phyloP scores from a whole-genome alignment of 2,113 vertebrate species.

The Chaetodon auriga region DNA sequence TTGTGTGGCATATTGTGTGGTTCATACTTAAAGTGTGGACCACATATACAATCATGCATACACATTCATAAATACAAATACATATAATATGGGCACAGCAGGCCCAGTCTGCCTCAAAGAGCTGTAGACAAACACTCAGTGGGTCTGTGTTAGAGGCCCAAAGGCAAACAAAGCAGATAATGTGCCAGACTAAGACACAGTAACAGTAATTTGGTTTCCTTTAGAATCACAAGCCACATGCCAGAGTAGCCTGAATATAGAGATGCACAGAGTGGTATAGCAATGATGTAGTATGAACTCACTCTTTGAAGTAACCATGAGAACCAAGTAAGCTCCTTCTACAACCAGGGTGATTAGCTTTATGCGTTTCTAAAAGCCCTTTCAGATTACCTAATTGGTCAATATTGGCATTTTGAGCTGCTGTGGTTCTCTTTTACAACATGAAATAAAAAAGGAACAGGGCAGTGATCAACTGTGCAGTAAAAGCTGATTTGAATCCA shows the following conservation, averaged over 20 bases:
- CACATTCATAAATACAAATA: neutral
- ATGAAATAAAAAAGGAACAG: constrained; percentile 20
- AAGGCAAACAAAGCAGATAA: constrained; percentile 12
- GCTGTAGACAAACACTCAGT: constrained; percentile 21
- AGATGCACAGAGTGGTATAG: neutral
- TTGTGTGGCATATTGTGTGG: neutral
- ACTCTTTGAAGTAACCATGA: constrained; percentile 3
- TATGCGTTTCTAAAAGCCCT: constrained; percentile 19
- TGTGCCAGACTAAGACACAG: constrained; percentile 18
- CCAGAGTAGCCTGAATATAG: neutral
- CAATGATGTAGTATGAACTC: neutral
- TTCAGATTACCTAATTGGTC: constrained; percentile 52
- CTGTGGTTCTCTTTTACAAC: constrained; percentile 33
- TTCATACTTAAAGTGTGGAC: neutral
- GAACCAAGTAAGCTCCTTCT: constrained; percentile 12
- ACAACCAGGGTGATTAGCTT: constrained; percentile 3
- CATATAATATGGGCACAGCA: neutral
- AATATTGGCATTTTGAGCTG: constrained; percentile 29
- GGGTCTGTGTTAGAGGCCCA: neutral
- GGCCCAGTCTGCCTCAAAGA: neutral
- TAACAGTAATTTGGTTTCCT: constrained; percentile 16
- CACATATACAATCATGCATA: neutral
- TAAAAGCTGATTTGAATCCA: neutral
- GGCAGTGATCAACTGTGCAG: neutral
- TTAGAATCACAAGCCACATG: constrained; percentile 4